Base-by-base conservation (phyloP, 2,888 invertebrate species). In the Lycaena phlaeas region DNA sequence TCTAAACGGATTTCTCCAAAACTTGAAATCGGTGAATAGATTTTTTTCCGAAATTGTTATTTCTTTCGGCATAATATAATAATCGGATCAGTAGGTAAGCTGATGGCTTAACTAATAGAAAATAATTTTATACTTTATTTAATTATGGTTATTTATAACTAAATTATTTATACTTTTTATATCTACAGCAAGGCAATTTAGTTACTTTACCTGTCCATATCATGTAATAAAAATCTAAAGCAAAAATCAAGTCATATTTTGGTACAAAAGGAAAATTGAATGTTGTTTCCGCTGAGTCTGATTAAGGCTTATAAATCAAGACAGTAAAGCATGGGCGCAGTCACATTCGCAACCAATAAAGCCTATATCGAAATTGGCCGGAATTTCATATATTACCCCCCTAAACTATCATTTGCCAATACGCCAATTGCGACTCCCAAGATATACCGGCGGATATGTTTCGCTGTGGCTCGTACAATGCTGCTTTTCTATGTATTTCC, bases 381-480 rank as follows among this genome's bases (percentile, higher is more conserved):
- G 58, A 63, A 69, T 68, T 65, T 59, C 62, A 58, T 62, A 67
- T 67, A 74, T 70, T 68, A 65, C 62, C 9, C 43, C 44, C 56
- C 50, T 62, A 64, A 76, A 68, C 68, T 66, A 70, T 68, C 62
- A 59, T 54, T 63, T 62, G 49, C 57, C 59, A 54, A 57, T 60
- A 61, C 50, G 28, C 39, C 10, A 52, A 55, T 41, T 44, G 43
- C 38, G 27, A 28, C 10, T 10, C 10, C 7, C 29, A 4, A 14
- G 18, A 39, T 12, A 12, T 22, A 29, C 11, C 14, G 12, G 17
- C 6, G n/a, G 17, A 37, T 36, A n/a, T 1, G 9, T 27, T 17
- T 27, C 9, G 15, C 10, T 4, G 15, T 9, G 10, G 11, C n/a
- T 1, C 2, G 18, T 45, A 27, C 46, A 48, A 49, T 49, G 44